A percentile compares a stretch with the other conserved stretches of the same genome.
phyloP scores from a whole-genome alignment of 2,797 vertebrate species.

The Coregonus sp. region DNA sequence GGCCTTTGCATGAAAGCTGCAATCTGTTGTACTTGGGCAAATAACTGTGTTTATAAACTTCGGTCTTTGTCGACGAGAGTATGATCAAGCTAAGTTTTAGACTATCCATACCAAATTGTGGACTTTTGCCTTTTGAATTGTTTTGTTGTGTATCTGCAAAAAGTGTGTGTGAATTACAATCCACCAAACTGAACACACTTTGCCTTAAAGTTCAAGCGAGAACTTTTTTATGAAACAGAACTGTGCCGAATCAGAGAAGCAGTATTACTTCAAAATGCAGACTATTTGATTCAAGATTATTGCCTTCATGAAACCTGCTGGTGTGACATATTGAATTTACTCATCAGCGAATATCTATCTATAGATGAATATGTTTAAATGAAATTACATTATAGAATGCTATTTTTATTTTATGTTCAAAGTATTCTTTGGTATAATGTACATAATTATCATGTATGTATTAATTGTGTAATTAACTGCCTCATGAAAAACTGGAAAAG shows the following conservation, averaged over 20 bases:
- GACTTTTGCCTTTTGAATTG: conserved; percentile 76
- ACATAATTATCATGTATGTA: conserved; percentile 84
- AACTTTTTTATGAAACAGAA: conserved; percentile 80
- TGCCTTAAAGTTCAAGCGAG: conserved; percentile 83
- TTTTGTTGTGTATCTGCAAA: conserved; percentile 81
- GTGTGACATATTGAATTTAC: conserved; percentile 82
- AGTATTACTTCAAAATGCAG: conserved; percentile 80
- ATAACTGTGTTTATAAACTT: conserved; percentile 75
- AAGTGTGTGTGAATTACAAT: conserved; percentile 84
- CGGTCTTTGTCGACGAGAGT: conserved; percentile 69
- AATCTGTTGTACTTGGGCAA: conserved; percentile 81
- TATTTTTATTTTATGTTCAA: conserved; percentile 84
- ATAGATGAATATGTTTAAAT: conserved; percentile 80
- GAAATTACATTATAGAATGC: conserved; percentile 78
- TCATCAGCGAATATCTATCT: conserved; percentile 78
- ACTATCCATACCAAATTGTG: conserved; percentile 84
- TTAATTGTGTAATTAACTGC: conserved; percentile 85
- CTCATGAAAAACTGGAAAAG: conserved; percentile 79
- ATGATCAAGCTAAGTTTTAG: conserved; percentile 74
- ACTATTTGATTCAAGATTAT: conserved; percentile 76
- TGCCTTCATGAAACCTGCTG: conserved; percentile 82
- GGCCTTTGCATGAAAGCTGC: conserved; percentile 86
- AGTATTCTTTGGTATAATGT: conserved; percentile 82
- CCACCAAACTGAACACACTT: conserved; percentile 86
- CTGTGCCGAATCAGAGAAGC: conserved; percentile 83